Evolutionary conservation across 2,113 vertebrate genomes (phyloP), one percentile per base, ranked within the genome.

Genomic region (Gambusia affinis): DNA sequence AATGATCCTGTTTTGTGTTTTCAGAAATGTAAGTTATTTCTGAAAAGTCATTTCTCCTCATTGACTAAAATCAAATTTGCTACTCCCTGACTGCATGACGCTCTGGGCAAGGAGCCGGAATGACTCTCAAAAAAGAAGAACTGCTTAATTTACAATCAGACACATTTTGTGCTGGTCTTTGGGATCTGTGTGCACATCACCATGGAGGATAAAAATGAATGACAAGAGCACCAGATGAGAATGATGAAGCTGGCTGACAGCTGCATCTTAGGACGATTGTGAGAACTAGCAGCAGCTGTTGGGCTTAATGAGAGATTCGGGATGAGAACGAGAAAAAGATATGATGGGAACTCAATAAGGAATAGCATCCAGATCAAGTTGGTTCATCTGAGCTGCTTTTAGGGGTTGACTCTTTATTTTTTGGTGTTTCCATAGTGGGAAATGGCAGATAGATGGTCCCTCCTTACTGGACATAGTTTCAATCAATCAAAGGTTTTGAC

Each of bases 231-330:
- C 17, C 29, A 37, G 67, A 47, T 60, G 37, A 69, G 24, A 31
- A 28, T 61, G 51, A 37, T 62, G 60, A 19, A 61, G 64, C 60
- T 51, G 30, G 30, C 61, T 70, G 6, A 22, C 30, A 39, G 19
- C 27, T 64, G 60, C 1, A 2, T 15, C n/a, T 35, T 33, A 8
- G n/a, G 24, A 69, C 22, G n/a, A 27, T 35, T 37, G 22, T 61
- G 33, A 60, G 69, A 31, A 75, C 60, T 7, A 60, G 62, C 29
- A 33, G 29, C 24, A 70, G 63, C 54, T 72, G 54, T 14, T 67
- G 30, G 60, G 31, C 64, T 65, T 14, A 42, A 39, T 75, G 42
- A 70, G 37, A 37, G 60, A 69, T 33, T 24, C 4, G 11, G n/a
- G n/a, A 60, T 44, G 47, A 64, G 39, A 65, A 1, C 17, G 27